Base-by-base conservation (phyloP, 2,113 vertebrate genomes). In the Cephalopholis sonnerati region DNA sequence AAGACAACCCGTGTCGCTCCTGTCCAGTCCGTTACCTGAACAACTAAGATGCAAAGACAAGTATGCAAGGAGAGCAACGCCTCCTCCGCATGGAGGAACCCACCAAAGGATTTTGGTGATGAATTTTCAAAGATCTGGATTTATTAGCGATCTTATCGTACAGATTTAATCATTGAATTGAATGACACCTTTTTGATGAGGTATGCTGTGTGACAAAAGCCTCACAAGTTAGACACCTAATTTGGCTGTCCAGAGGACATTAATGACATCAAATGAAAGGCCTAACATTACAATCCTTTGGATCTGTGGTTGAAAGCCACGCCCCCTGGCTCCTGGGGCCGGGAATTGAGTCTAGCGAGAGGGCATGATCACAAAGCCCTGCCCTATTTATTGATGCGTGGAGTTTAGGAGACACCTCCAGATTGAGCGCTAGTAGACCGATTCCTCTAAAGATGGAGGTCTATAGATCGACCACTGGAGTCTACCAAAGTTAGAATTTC, bases 401-500 rank as follows among this genome's bases (percentile, higher is more conserved):
- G 79, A 88, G 79, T 83, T 66, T 64, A 84, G 50, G 53, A 87
- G 78, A 85, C 41, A 4, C 36, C 78, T 88, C 81, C 77, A 65
- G 50, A 83, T 58, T 57, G 25, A 78, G 66, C 9, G 70, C 82
- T 76, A 66, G 79, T 88, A 90, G 88, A 89, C 79, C 58, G 36
- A 74, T 88, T 87, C 91, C 91, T 93, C 81, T 90, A 90, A 92
- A 87, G 88, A 91, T 58, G 79, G 80, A 91, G 64, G 87, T 93
- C 86, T 91, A 85, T 72, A 88, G 81, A 90, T 82, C 74, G 64
- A 79, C 78, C 84, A 72, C 77, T 90, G 87, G 71, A 93, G 77
- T 90, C 77, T 89, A 94, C 93, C 91, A 94, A 93, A 93, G 91
- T 81, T 93, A 93, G 90, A 91, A 87, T 91, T 87, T 87, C 93